A percentile compares a stretch with the other conserved stretches of the same genome.
phyloP scores from a whole-genome alignment of 35 echinoderm and acorn worm species.

The Acanthaster planci region DNA sequence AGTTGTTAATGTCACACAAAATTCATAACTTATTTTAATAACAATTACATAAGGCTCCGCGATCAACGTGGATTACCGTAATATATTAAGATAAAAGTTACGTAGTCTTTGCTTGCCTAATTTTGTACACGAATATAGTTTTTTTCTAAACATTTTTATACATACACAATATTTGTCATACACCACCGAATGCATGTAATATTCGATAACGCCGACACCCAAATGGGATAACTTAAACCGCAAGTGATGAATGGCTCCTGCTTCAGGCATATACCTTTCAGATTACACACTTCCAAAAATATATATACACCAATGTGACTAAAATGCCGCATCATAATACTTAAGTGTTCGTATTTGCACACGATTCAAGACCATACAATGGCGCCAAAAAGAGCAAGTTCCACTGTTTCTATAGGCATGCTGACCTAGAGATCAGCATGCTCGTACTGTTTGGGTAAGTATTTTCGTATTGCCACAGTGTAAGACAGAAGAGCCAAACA shows the following conservation, averaged over 20 bases:
- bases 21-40: not conserved
- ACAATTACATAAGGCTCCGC: not conserved
- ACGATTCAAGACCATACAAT: slow-evolving; percentile 1
- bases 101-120: not conserved
- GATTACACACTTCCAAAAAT: not conserved
- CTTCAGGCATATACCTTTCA: not conserved
- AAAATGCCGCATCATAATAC: not conserved
- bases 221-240: not conserved
- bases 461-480: too few relatives aligned
- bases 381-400: not conserved
- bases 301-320: slow-evolving; percentile 1
- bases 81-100: not conserved
- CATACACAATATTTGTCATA: not conserved
- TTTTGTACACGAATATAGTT: slow-evolving; percentile 16
- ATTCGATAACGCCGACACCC: not conserved
- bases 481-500: too few relatives aligned
- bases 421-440: not conserved
- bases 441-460: too few relatives aligned
- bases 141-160: not conserved
- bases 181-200: not conserved
- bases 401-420: not conserved
- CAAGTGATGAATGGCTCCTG: not conserved
- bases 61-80: not conserved
- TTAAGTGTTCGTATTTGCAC: not conserved
- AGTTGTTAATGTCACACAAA: too few relatives aligned